Conservation (phyloP, 2,113 vertebrate species). For the Electrona antarctica region DNA sequence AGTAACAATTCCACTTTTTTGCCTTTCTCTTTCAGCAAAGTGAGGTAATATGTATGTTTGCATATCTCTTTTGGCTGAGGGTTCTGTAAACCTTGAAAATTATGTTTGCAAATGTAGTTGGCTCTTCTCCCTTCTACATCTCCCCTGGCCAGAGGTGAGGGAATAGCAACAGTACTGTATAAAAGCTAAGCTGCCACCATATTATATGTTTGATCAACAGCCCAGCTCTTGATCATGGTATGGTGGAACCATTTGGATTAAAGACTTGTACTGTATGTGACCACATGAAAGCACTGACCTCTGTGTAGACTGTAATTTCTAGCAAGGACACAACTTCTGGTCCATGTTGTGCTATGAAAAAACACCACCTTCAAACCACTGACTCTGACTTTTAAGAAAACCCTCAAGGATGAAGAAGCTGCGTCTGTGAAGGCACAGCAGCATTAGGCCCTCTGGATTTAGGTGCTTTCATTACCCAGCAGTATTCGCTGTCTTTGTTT, state of each 20-base stretch:
- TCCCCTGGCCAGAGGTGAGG: conserved; percentile 7
- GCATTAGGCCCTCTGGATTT: not conserved
- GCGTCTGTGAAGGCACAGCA: not conserved
- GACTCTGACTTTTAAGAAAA: conserved; percentile 16
- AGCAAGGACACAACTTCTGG: conserved; percentile 29
- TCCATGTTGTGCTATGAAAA: conserved; percentile 14
- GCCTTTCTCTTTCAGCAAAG: not conserved
- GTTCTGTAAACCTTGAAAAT: not conserved
- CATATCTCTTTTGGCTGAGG: not conserved
- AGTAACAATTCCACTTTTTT: not conserved
- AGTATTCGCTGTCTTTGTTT: not conserved
- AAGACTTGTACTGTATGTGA: conserved; percentile 28
- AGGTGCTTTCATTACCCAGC: not conserved
- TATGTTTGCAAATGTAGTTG: not conserved
- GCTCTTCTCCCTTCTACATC: not conserved
- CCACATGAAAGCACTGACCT: conserved; percentile 24
- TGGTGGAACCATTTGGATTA: conserved; percentile 51
- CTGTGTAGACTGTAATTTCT: conserved; percentile 13
- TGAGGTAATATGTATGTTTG: not conserved
- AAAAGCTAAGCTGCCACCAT: conserved; percentile 23
- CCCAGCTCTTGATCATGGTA: conserved; percentile 25
- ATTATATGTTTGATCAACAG: conserved; percentile 40
- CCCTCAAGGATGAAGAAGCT: not conserved
- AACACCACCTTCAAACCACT: conserved; percentile 12
- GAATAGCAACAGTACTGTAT: conserved; percentile 19